Evolutionary conservation across 2,888 invertebrate genomes (phyloP), one percentile per base, ranked within the genome.

Genomic region (Macrosiphum euphorbiae): DNA sequence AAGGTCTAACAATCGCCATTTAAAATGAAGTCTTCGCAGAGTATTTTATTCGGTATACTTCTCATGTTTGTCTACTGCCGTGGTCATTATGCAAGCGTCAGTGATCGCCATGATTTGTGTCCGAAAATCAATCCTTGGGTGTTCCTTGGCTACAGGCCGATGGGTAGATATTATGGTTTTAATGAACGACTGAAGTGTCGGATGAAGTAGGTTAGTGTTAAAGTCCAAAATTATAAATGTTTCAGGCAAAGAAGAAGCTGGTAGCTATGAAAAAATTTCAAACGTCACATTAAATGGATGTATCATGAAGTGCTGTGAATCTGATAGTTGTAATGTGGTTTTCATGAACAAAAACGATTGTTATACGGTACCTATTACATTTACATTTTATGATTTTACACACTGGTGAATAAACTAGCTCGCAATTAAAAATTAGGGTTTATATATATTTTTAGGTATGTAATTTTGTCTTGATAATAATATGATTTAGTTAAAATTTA

Each of bases 261-360:
- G 95, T 47, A 67, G 89, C 13, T 95, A 95, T 78, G 94, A 95
- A 47, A 95, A 95, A 93, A 95, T 94, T 88, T 41, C 58, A 86
- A 94, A 94, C 7, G 90, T 90, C 28, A 94, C 94, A 41, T 94
- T 95, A 52, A 94, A 95, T 58, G 91, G 86, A 86, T 97, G 98
- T 96, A 96, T 97, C 94, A 96, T 97, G 96, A 96, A 97, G 95
- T 97, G 98, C 96, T 97, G 98, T 96, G 95, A 96, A 90, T 96
- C 97, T 95, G 96, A 97, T 91, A 96, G 96, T 3, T 98, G 98
- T 95, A 98, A 98, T 96, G 97, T 98, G 94, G 98, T 97, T 8
- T 97, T 98, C 95, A 97, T 98, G 96, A 97, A 97, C 95, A 97
- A 98, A 95, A 96, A 96, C 44, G 97, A 97, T 94, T 98, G 98